Conservation (phyloP, 2,113 vertebrate genomes). For the Amphilophus citrinellus region DNA sequence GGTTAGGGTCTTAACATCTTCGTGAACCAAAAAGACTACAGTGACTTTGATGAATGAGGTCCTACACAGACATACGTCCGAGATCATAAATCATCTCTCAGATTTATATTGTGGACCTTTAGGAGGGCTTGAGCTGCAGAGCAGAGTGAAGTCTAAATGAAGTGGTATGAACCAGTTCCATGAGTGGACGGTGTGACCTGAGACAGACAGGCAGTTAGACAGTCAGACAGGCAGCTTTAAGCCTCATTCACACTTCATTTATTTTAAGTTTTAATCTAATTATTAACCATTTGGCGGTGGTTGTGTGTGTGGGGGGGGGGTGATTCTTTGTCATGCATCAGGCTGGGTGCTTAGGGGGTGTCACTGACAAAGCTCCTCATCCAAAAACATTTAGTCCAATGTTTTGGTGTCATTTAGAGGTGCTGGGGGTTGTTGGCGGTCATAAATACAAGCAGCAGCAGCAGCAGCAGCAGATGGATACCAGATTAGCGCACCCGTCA, state of each 20-base stretch:
- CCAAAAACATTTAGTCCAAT: conserved; percentile 67
- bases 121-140: not conserved
- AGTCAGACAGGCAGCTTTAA: not conserved
- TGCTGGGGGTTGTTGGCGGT: not conserved
- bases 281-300: conserved; percentile 40
- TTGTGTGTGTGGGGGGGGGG: not conserved
- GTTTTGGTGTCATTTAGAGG: conserved; percentile 51
- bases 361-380: conserved; percentile 46
- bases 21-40: not conserved
- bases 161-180: not conserved
- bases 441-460: conserved; percentile 26
- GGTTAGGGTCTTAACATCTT: not conserved
- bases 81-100: not conserved
- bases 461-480: conserved; percentile 66
- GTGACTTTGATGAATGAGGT: not conserved
- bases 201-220: not conserved
- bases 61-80: not conserved
- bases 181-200: not conserved
- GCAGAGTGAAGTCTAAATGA: not conserved
- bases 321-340: conserved; percentile 29
- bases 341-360: conserved; percentile 21
- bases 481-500: conserved; percentile 67
- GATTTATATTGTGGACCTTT: not conserved
- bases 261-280: conserved; percentile 67
- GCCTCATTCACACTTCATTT: conserved; percentile 57